Conservation (phyloP, 2,113 vertebrate genomes). For the Arvicanthis niloticus region DNA sequence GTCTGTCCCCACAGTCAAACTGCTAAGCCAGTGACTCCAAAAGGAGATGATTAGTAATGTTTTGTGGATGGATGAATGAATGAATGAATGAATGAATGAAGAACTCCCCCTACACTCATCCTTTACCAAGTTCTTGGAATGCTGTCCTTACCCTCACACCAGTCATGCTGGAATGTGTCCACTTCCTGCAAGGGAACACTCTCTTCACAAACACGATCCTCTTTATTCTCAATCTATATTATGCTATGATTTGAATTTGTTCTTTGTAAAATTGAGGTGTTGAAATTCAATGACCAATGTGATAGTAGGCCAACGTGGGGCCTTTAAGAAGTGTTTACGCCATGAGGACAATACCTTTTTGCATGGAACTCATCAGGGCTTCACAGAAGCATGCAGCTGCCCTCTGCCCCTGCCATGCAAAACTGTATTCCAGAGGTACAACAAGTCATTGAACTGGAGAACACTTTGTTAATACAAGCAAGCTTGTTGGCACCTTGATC, state of each 20-base stretch:
- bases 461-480: not conserved
- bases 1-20: not conserved
- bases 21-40: not conserved
- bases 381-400: not conserved
- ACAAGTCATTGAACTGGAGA: not conserved
- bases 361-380: not conserved
- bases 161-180: not conserved
- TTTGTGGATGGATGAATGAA: not conserved
- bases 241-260: not conserved
- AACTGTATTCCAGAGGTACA: not conserved
- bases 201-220: not conserved
- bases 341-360: not conserved
- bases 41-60: not conserved
- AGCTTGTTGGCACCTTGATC: not conserved
- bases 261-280: not conserved
- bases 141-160: not conserved
- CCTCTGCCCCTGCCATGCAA: not conserved
- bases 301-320: not conserved
- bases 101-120: not conserved
- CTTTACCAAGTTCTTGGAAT: not conserved
- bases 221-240: not conserved
- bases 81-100: too few relatives aligned
- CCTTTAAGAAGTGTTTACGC: not conserved
- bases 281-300: not conserved
- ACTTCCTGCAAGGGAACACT: constrained; percentile 12